Conservation (phyloP, 1,140 invertebrate genomes). For the Atopsyche davidsoni region DNA sequence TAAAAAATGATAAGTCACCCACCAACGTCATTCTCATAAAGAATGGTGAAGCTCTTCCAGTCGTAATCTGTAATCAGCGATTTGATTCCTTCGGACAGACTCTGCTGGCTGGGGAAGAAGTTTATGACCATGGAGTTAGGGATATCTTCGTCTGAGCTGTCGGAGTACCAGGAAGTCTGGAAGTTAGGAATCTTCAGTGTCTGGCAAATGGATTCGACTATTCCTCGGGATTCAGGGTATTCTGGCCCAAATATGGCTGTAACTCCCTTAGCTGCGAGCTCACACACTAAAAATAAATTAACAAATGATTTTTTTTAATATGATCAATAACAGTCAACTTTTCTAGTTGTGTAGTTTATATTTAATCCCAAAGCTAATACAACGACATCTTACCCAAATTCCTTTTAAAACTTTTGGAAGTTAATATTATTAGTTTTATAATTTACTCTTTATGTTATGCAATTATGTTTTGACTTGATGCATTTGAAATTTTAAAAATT, state of each 20-base stretch:
- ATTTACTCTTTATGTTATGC: no score
- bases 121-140: constrained; percentile 47
- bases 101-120: constrained; percentile 62
- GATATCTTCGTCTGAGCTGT: constrained; percentile 40
- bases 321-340: no score
- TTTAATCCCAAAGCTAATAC: no score
- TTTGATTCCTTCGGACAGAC: constrained; percentile 57
- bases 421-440: no score
- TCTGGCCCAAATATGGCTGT: constrained; percentile 75
- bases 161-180: constrained; percentile 49
- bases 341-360: no score
- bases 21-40: constrained; percentile 70
- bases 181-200: constrained; percentile 63
- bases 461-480: no score
- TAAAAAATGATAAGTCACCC: no score
- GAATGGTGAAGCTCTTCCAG: constrained; percentile 67
- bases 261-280: constrained; percentile 56
- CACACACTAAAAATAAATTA: constrained; percentile 51
- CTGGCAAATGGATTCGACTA: constrained; percentile 65
- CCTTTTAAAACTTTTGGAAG: no score
- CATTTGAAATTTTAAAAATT: no score
- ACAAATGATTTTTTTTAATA: no score
- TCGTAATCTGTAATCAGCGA: constrained; percentile 62
- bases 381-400: no score
- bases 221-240: constrained; percentile 53